phyloP scores from a whole-genome alignment of 2,113 vertebrate species.

The Strigops habroptila region DNA sequence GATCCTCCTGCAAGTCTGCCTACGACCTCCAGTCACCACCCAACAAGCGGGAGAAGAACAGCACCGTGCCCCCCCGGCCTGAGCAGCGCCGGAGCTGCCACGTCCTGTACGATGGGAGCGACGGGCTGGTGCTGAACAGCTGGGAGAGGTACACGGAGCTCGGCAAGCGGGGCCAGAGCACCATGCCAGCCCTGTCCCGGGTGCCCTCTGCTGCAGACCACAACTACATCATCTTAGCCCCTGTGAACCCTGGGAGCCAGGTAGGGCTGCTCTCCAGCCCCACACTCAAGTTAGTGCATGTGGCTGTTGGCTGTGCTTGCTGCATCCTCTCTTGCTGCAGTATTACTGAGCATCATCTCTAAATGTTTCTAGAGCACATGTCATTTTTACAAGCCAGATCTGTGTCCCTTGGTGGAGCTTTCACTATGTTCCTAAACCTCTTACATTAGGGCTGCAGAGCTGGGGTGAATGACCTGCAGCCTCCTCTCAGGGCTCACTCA shows the following conservation, averaged over 20 bases:
- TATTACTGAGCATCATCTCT: not conserved
- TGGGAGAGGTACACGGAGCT: constrained; percentile 82
- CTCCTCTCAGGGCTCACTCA: not conserved
- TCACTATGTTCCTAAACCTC: not conserved
- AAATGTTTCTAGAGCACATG: not conserved
- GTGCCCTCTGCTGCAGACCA: constrained; percentile 83
- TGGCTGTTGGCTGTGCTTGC: not conserved
- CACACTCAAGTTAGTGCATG: accelerated
- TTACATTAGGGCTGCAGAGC: not conserved
- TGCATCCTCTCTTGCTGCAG: not conserved
- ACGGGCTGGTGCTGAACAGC: constrained; percentile 70
- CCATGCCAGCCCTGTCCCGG: constrained; percentile 75
- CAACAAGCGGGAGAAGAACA: constrained; percentile 79
- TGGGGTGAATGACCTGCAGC: not conserved
- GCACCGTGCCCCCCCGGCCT: constrained; percentile 62
- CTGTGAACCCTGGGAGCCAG: constrained; percentile 89
- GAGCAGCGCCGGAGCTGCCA: constrained; percentile 85
- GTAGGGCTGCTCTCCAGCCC: constrained; percentile 64
- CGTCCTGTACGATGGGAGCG: constrained; percentile 75
- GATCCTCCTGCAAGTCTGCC: constrained; percentile 84
- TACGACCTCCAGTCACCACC: constrained; percentile 84
- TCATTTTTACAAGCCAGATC: not conserved
- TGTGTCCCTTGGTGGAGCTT: not conserved
- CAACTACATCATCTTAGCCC: constrained; percentile 94
- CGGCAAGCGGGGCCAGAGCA: constrained; percentile 70